These are phyloP conservation scores for Plusia festucae DNA, from an alignment of 2,888 invertebrate genomes.

Conservation along the genomic window DNA sequence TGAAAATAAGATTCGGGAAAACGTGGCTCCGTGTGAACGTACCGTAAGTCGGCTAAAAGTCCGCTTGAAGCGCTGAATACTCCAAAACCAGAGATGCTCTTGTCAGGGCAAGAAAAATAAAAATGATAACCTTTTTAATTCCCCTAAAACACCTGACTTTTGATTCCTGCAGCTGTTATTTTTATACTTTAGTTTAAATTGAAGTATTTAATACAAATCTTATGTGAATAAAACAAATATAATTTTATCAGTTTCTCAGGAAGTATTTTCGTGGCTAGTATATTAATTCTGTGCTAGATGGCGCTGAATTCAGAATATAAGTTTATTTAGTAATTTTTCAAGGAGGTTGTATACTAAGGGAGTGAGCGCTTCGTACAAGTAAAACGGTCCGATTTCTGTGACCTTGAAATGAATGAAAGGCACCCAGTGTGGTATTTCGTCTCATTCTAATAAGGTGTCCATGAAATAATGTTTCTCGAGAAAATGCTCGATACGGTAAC, in stretches of 20 bases:
- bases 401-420: too few relatives aligned
- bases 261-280: not conserved
- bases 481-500: too few relatives aligned
- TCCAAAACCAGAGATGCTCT: conserved; percentile 40
- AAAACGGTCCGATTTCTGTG: too few relatives aligned
- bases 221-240: not conserved
- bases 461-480: too few relatives aligned
- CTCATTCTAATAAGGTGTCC: too few relatives aligned
- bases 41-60: conserved; percentile 17
- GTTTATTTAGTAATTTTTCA: not conserved
- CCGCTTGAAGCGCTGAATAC: conserved; percentile 39
- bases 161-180: conserved; percentile 9
- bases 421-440: too few relatives aligned
- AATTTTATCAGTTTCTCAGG: not conserved
- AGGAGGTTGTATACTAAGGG: too few relatives aligned
- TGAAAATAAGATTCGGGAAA: too few relatives aligned
- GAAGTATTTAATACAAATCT: not conserved
- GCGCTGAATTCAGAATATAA: not conserved
- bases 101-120: conserved; percentile 50
- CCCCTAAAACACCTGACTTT: conserved; percentile 50
- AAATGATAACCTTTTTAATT: conserved; percentile 31
- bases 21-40: too few relatives aligned
- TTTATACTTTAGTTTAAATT: not conserved
- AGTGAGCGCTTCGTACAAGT: too few relatives aligned
- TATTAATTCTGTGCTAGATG: not conserved